Conservation (phyloP, 2,888 invertebrate genomes). For the Lysandra coridon region DNA sequence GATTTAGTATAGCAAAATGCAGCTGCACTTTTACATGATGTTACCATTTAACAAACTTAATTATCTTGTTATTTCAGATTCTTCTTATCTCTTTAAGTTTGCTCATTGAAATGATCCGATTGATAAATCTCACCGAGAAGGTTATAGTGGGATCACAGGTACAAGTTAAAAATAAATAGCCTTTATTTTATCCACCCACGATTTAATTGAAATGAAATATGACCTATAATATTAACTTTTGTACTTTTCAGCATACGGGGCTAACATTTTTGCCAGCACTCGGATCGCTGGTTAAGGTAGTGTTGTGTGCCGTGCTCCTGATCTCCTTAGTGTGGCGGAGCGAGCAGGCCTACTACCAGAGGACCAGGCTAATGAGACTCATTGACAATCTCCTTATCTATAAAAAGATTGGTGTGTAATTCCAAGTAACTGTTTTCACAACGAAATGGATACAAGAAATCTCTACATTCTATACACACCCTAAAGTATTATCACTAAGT, state of each 20-base stretch:
- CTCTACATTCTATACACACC: too few species aligned
- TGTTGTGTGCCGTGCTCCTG: constrained; percentile 53
- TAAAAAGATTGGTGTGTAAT: constrained; percentile 54
- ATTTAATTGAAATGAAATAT: not conserved
- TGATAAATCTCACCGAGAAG: constrained; percentile 57
- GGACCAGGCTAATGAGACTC: constrained; percentile 53
- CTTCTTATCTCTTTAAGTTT: constrained; percentile 60
- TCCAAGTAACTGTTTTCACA: too few species aligned
- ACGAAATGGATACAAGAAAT: too few species aligned
- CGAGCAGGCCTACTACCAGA: constrained; percentile 55
- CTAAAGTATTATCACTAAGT: too few species aligned
- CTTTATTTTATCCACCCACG: not conserved
- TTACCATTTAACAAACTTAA: too few species aligned
- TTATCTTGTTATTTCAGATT: constrained; percentile 52
- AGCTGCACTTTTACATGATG: too few species aligned
- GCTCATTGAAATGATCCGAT: constrained; percentile 62
- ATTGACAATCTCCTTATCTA: constrained; percentile 58
- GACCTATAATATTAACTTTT: too few species aligned
- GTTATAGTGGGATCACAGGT: constrained; percentile 60
- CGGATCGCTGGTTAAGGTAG: constrained; percentile 52
- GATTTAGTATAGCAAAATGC: too few species aligned
- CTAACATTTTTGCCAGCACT: constrained; percentile 52
- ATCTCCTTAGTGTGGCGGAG: constrained; percentile 55
- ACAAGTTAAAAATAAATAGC: constrained; percentile 31
- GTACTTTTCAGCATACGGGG: constrained; percentile 46